These are phyloP conservation scores for Mesoligia furuncula DNA, from an alignment of 2,888 invertebrate species.

Conservation along the genomic window DNA sequence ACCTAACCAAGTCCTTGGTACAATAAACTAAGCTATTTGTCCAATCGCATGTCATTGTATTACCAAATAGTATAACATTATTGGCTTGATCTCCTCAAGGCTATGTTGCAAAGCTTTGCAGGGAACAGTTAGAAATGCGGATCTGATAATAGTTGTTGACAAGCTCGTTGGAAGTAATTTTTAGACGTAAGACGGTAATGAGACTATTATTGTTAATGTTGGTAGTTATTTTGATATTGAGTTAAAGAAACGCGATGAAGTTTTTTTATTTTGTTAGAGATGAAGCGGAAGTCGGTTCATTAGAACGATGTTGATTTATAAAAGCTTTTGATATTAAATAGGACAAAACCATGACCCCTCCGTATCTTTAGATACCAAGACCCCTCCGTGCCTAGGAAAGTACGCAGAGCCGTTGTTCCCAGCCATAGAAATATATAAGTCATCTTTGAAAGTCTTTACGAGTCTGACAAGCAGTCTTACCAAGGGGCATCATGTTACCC, in stretches of 20 bases:
- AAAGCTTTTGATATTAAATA: not conserved
- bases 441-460: too few species aligned
- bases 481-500: too few species aligned
- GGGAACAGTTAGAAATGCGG: constrained; percentile 36
- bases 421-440: too few species aligned
- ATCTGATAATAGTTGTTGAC: constrained; percentile 56
- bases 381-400: too few species aligned
- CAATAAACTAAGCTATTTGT: constrained; percentile 51
- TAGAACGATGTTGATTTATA: too few species aligned
- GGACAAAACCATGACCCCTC: not conserved
- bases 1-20: constrained; percentile 53
- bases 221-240: not conserved
- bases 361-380: too few species aligned
- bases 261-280: not conserved
- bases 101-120: constrained; percentile 52
- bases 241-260: not conserved
- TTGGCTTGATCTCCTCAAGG: constrained; percentile 59
- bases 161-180: constrained; percentile 25
- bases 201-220: constrained; percentile 7
- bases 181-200: not conserved
- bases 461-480: too few species aligned
- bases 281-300: not conserved
- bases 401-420: too few species aligned
- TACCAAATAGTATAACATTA: constrained; percentile 65
- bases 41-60: constrained; percentile 52